Base-by-base conservation (phyloP, 2,113 vertebrate genomes). In the Limnothrissa miodon region DNA sequence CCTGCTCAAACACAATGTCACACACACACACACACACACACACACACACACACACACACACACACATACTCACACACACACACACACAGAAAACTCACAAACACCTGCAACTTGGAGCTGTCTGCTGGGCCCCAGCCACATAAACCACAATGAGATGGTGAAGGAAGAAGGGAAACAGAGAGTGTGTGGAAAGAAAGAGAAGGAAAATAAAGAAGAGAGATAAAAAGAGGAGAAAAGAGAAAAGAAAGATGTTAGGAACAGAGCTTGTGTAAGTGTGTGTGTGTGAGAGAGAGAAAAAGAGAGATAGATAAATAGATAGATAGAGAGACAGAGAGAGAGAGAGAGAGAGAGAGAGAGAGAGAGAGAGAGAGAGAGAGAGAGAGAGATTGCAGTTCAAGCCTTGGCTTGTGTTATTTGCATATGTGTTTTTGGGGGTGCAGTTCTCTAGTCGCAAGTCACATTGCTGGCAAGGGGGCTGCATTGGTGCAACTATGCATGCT, bases 241-340 rank as follows among this genome's bases (percentile, higher is more conserved):
- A 15, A 66, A 39, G 23, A 4, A 74, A 45, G 0, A 5, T 36
- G 29, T n/a, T n/a, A 17, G 11, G 1, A 13, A 36, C 25, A 70
- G 25, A 70, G 29, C n/a, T n/a, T n/a, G n/a, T n/a, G n/a, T n/a
- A n/a, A 70, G 7, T 33, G 11, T 33, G 4, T 21, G 23, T n/a
- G n/a, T n/a, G n/a, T n/a, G 79, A 46, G n/a, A 66, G 87, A 88
- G 78, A 81, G 39, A 19, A 33, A 82, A 79, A 66, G 85, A 87
- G 83, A 82, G n/a, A n/a, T n/a, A n/a, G n/a, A 84, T 84, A 45
- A 83, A 53, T 81, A 21, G n/a, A n/a, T n/a, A n/a, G n/a, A n/a
- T n/a, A n/a, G 83, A 29, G 81, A 89, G 89, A 89, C 84, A 89
- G 84, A 89, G 83, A 86, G 84, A 36, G 39, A n/a, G n/a, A n/a